Evolutionary conservation across 2,888 invertebrate species (phyloP).

Genomic region (Liopterus haemorrhoidalis): DNA sequence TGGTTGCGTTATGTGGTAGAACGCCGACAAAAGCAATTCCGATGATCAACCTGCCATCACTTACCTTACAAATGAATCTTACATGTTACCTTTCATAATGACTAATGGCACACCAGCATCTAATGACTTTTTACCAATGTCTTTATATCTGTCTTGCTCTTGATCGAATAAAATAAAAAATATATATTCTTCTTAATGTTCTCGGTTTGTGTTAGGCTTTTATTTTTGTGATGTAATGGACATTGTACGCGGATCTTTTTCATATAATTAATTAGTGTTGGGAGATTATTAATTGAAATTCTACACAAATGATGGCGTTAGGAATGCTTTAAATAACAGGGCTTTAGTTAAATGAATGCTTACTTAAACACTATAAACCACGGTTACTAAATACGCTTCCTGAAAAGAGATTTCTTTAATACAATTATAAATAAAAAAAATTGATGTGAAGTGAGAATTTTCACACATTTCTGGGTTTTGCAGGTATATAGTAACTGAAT

Average conservation of each 20-base stretch:
- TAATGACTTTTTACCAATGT: constrained; percentile 40
- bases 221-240: constrained; percentile 15
- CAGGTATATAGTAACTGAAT: too few relatives aligned
- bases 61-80: constrained; percentile 30
- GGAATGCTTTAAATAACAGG: too few relatives aligned
- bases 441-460: too few relatives aligned
- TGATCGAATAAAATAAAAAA: constrained; percentile 3
- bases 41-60: background rate
- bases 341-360: too few relatives aligned
- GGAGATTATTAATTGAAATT: constrained; percentile 15
- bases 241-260: constrained; percentile 14
- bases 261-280: constrained; percentile 17
- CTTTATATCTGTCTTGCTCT: constrained; percentile 34
- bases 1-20: constrained; percentile 6
- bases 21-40: constrained; percentile 14
- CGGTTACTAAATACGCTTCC: too few relatives aligned
- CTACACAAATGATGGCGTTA: too few relatives aligned
- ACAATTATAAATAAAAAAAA: too few relatives aligned
- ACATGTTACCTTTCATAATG: constrained; percentile 34
- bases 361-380: too few relatives aligned
- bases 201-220: constrained; percentile 13
- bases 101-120: constrained; percentile 35
- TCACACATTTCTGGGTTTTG: too few relatives aligned
- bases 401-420: too few relatives aligned
- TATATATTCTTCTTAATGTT: constrained; percentile 7